phyloP scores from a whole-genome alignment of 2,888 invertebrate genomes.

The Nyleta sp. region DNA sequence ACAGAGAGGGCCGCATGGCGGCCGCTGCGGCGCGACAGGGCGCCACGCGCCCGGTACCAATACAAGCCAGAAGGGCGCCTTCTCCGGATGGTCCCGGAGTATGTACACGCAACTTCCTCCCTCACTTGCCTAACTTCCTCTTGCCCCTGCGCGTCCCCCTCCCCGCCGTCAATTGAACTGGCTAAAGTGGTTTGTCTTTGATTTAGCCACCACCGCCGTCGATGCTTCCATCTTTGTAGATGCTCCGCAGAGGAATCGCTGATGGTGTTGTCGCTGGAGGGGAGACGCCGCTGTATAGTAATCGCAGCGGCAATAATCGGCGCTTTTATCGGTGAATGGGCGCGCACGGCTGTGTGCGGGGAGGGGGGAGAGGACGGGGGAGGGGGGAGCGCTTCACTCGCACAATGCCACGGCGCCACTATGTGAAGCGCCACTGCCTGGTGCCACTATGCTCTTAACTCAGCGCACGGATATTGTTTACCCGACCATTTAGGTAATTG shows the following conservation, averaged over 20 bases:
- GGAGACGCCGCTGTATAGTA: slow-evolving; percentile 54
- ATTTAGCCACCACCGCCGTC: slow-evolving; percentile 77
- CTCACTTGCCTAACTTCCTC: slow-evolving; percentile 36
- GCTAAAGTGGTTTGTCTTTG: slow-evolving; percentile 82
- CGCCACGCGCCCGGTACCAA: slow-evolving; percentile 44
- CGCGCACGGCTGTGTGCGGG: slow-evolving; percentile 27
- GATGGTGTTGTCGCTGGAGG: slow-evolving; percentile 57
- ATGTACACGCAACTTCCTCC: slow-evolving; percentile 72
- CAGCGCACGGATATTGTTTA: slow-evolving; percentile 80
- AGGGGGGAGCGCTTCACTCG: slow-evolving; percentile 31
- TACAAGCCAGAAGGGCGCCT: slow-evolving; percentile 51
- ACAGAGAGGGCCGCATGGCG: slow-evolving; percentile 29
- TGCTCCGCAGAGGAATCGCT: slow-evolving; percentile 60
- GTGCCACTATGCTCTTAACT: slow-evolving; percentile 76
- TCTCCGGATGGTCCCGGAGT: slow-evolving; percentile 71
- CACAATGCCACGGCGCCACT: slow-evolving; percentile 49
- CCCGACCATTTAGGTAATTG: slow-evolving; percentile 82
- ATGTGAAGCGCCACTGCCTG: slow-evolving; percentile 44
- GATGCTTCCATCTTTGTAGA: slow-evolving; percentile 65
- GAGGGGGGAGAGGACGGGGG: background rate
- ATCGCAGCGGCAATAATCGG: slow-evolving; percentile 63
- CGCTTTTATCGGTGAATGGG: slow-evolving; percentile 60
- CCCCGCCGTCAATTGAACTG: slow-evolving; percentile 73
- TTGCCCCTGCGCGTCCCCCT: slow-evolving; percentile 53
- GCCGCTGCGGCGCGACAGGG: slow-evolving; percentile 26